Percentiles rank a stretch among this genome's conserved stretches.
Evolutionary conservation across 2,797 vertebrate genomes (phyloP).

Genomic region (Enteromius treurensis): DNA sequence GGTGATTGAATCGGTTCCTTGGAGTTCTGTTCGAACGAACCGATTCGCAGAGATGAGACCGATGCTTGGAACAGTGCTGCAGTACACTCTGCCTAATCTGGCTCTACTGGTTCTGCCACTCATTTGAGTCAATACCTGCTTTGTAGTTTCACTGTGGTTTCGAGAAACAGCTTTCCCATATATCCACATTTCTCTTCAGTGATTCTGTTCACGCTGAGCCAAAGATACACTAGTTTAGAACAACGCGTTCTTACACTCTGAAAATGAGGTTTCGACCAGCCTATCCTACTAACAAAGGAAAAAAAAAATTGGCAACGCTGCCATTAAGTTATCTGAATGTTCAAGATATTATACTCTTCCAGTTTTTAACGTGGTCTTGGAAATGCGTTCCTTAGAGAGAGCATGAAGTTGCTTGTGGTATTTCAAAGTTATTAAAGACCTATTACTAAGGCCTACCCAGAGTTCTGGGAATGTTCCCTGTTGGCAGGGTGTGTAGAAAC

Average conservation of each 20-base stretch:
- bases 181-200: conserved; percentile 50
- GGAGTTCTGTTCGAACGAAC: conserved; percentile 11
- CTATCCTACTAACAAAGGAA: background rate
- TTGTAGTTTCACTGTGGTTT: conserved; percentile 76
- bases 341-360: background rate
- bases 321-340: background rate
- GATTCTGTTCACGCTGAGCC: background rate
- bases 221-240: background rate
- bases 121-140: conserved; percentile 74
- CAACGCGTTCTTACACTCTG: background rate
- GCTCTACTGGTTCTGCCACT: conserved; percentile 78
- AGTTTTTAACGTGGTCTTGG: background rate
- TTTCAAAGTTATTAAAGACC: background rate
- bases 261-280: background rate
- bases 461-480: background rate
- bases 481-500: background rate
- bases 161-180: conserved; percentile 68
- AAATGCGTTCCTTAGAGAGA: no score
- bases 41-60: background rate
- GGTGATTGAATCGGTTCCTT: background rate
- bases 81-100: conserved; percentile 57
- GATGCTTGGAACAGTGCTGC: conserved; percentile 31
- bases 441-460: background rate
- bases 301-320: no score
- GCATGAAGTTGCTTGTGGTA: background rate